phyloP scores from a whole-genome alignment of 2,888 invertebrate genomes.

The Melieria picta region DNA sequence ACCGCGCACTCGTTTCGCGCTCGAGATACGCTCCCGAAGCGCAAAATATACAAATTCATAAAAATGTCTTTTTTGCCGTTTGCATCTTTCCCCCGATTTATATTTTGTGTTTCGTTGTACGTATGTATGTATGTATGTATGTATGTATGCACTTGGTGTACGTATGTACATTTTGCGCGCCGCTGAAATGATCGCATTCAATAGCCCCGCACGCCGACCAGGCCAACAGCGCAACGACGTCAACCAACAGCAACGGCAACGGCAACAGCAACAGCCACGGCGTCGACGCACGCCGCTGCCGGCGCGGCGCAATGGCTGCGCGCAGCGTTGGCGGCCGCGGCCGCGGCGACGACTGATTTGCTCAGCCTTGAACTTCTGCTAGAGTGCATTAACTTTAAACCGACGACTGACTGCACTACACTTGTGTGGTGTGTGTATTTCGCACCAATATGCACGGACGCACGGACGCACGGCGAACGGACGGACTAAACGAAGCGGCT shows the following conservation, averaged over 20 bases:
- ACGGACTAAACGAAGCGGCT: too few species aligned
- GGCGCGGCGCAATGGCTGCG: not conserved
- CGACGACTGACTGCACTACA: constrained; percentile 35
- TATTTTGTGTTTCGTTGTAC: not conserved
- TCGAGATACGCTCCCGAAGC: not conserved
- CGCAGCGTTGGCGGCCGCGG: constrained; percentile 22
- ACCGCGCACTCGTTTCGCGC: not conserved
- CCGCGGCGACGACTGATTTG: constrained; percentile 56
- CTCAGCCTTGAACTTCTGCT: constrained; percentile 66
- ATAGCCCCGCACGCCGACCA: constrained; percentile 23
- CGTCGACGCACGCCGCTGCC: constrained; percentile 25
- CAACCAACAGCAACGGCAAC: constrained; percentile 4
- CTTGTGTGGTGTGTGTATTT: constrained; percentile 9
- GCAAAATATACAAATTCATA: constrained; percentile 6
- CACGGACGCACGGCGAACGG: too few species aligned
- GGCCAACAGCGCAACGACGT: constrained; percentile 5
- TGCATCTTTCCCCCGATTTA: not conserved
- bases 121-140: constrained; percentile 6
- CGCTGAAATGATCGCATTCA: constrained; percentile 50
- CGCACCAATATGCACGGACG: not conserved
- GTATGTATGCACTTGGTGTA: not conserved
- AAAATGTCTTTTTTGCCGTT: constrained; percentile 3
- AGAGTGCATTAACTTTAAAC: constrained; percentile 64
- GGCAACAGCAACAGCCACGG: constrained; percentile 6
- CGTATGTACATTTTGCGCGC: constrained; percentile 9